phyloP scores from a whole-genome alignment of 1,140 invertebrate species.

The Pteromalus puparum region DNA sequence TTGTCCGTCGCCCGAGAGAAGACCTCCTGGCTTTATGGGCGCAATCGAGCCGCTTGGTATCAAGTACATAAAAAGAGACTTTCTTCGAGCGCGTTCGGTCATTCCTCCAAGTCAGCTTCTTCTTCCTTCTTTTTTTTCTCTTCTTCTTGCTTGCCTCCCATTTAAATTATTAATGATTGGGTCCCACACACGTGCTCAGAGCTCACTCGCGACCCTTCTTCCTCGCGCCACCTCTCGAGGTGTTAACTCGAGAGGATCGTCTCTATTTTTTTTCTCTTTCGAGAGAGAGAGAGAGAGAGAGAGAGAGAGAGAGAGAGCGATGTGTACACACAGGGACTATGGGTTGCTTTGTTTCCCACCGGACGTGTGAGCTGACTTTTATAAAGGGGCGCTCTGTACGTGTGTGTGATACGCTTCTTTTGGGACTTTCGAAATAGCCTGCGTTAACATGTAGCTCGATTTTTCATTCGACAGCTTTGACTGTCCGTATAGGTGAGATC shows the following conservation, averaged over 20 bases:
- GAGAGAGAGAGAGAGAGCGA: not conserved
- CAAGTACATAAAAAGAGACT: constrained; percentile 46
- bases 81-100: constrained; percentile 28
- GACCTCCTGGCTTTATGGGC: constrained; percentile 22
- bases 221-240: constrained; percentile 10
- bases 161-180: constrained; percentile 52
- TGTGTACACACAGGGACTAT: not conserved
- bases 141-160: not conserved
- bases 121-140: not conserved
- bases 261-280: constrained; percentile 24
- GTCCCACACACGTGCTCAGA: not conserved
- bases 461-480: constrained; percentile 19
- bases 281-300: not conserved
- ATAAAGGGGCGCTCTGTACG: constrained; percentile 36
- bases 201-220: not conserved
- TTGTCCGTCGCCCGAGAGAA: constrained; percentile 31
- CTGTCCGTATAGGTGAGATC: not conserved
- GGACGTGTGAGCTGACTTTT: not conserved
- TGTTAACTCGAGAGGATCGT: constrained; percentile 40
- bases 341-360: constrained; percentile 44
- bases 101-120: constrained; percentile 42
- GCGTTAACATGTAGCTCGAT: not conserved
- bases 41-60: constrained; percentile 22
- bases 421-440: constrained; percentile 8
- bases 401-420: constrained; percentile 3